A percentile compares a stretch with the other conserved stretches of the same genome.
phyloP scores from a whole-genome alignment of 1,140 invertebrate species.

The Chironomus striatipennis region DNA sequence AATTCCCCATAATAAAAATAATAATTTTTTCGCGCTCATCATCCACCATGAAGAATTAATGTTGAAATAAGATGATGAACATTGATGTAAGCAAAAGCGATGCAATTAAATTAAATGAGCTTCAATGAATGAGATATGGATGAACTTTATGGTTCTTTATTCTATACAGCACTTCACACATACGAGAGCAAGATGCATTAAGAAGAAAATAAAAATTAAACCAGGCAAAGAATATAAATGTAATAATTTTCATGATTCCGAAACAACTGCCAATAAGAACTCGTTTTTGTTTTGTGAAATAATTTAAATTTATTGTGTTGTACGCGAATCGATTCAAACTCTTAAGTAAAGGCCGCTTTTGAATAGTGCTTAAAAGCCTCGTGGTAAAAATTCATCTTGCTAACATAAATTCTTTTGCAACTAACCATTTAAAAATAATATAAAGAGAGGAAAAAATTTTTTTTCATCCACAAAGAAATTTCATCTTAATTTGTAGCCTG shows the following conservation, averaged over 20 bases:
- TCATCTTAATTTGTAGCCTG: slow-evolving; percentile 11
- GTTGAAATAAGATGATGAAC: background rate
- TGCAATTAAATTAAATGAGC: slow-evolving; percentile 21
- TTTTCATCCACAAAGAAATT: background rate
- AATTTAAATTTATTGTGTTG: slow-evolving; percentile 1
- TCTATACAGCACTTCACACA: background rate
- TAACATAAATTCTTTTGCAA: slow-evolving; percentile 8
- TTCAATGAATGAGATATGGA: background rate
- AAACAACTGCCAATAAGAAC: background rate
- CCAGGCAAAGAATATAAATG: background rate
- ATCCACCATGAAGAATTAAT: background rate
- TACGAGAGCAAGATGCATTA: background rate
- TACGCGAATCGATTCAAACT: background rate
- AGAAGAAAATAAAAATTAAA: background rate
- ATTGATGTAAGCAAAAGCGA: background rate
- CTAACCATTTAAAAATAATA: background rate
- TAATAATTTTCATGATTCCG: background rate
- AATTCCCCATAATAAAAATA: background rate
- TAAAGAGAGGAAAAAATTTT: background rate
- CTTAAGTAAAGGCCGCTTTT: background rate
- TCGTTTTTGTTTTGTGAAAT: background rate
- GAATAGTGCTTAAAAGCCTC: background rate
- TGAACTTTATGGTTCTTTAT: background rate
- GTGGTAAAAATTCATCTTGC: background rate
- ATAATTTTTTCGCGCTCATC: background rate